Base-by-base conservation (phyloP, 2,113 vertebrate genomes). In the Syngnathus floridae region DNA sequence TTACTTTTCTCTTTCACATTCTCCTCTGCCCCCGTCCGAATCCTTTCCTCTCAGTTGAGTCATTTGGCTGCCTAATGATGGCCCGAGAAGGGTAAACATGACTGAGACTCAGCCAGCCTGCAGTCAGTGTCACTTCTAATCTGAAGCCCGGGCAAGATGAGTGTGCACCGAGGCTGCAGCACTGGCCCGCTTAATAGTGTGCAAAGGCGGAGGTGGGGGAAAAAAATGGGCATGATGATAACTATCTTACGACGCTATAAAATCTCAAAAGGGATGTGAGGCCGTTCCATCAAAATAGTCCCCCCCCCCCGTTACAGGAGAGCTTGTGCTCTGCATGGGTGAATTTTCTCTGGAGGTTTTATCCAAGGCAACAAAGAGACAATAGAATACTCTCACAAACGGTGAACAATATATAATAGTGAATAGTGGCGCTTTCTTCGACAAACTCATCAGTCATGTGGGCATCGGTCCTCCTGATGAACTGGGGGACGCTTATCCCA, bases 81-180 rank as follows among this genome's bases (percentile, higher is more conserved):
- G 67, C 65, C 74, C 22, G 68, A 74, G 65, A 71, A 63, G 67
- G 73, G 78, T 85, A 81, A 86, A 85, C 84, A 86, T 69, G 76
- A 67, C 79, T 83, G 63, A 82, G 81, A 81, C 64, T 77, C 75
- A 80, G 80, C 74, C 82, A 80, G 77, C 73, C 79, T 82, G 79
- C 81, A 83, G 78, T 76, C 65, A 82, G 75, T 81, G 87, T 83
- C 85, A 79, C 72, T 72, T 87, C 78, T 85, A 86, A 86, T 87
- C 81, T 70, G 76, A 70, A 45, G 48, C 67, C 71, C 62, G 64
- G 73, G 69, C 56, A 58, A 80, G 77, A 86, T 62, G 78, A 26
- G 69, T 56, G 69, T 26, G 11, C 75, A 73, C 56, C 12, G 74
- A 82, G 70, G 4, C 51, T 54, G 51, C 56, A 58, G 66, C 67